Conservation (phyloP, 2,797 vertebrate species). For the Myotis daubentonii region DNA sequence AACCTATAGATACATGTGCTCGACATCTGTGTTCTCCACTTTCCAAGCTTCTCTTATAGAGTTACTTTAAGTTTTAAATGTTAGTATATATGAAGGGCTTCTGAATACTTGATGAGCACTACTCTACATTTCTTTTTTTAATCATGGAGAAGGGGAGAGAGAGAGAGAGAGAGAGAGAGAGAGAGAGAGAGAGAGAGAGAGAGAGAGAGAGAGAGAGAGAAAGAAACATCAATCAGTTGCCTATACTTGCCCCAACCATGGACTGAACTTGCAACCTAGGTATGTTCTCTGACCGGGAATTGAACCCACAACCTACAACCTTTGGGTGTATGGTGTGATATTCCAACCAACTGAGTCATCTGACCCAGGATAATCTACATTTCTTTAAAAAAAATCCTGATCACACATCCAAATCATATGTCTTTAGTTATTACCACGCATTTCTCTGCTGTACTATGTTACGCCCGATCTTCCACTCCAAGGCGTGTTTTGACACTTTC, state of each 20-base stretch:
- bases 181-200: too few relatives aligned
- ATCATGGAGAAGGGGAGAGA: too few relatives aligned
- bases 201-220: too few relatives aligned
- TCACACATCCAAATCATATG: background rate
- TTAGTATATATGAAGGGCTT: background rate
- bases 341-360: background rate
- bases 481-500: background rate
- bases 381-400: background rate
- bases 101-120: background rate
- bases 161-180: too few relatives aligned
- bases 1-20: too few relatives aligned
- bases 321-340: background rate
- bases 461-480: background rate
- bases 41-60: background rate
- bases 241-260: background rate
- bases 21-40: background rate
- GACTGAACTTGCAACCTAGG: background rate
- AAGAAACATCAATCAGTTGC: background rate
- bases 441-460: background rate
- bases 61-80: background rate
- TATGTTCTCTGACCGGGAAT: background rate
- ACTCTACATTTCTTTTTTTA: background rate
- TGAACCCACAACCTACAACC: background rate
- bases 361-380: background rate
- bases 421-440: background rate